Base-by-base conservation (phyloP, 2,797 vertebrate genomes). In the Odontamblyopus lacepedii region DNA sequence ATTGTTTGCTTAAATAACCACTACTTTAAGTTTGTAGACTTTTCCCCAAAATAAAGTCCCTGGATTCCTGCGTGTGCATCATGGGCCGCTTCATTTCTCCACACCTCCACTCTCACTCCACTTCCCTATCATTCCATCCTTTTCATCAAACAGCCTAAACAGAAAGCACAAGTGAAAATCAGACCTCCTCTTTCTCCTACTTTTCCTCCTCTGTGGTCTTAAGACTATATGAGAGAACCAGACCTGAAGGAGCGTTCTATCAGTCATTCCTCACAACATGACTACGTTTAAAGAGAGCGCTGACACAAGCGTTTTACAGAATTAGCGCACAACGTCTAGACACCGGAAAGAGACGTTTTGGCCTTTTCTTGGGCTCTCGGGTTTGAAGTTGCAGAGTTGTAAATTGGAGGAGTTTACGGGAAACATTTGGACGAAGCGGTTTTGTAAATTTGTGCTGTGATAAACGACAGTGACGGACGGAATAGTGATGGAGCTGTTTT, bases 121-220 rank as follows among this genome's bases (percentile, higher is more conserved):
- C 15, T 15, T 15, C 41, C 15, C 41, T 44, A 3, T 44, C 41
- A 13, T 4, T 13, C 41, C 7, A 72, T 61, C 67, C 81, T 63
- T 63, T 80, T 76, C 73, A 76, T 74, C 71, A 77, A 79, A 74
- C 71, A 76, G 70, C 63, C 50, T 75, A 77, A 88, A 84, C 18
- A 78, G 82, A 86, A 89, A 88, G 85, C 85, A 85, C 89, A 85
- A 87, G 5, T 84, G 77, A 61, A 82, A 87, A 88, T 87, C 75
- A 83, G 70, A 73, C 38, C 64, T 73, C 82, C 81, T 63, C 18
- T 62, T 57, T 0, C 19, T 2, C 68, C 6, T 41, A 66, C 56
- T 63, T 16, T 60, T 57, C 0, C 51, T 63, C 18, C 64, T 2
- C 66, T 86, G 82, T 79, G 75, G 75, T 65, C 76, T 77, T 60